Evolutionary conservation across 2,113 vertebrate genomes (phyloP).

Genomic region (Gasterosteus nipponicus): DNA sequence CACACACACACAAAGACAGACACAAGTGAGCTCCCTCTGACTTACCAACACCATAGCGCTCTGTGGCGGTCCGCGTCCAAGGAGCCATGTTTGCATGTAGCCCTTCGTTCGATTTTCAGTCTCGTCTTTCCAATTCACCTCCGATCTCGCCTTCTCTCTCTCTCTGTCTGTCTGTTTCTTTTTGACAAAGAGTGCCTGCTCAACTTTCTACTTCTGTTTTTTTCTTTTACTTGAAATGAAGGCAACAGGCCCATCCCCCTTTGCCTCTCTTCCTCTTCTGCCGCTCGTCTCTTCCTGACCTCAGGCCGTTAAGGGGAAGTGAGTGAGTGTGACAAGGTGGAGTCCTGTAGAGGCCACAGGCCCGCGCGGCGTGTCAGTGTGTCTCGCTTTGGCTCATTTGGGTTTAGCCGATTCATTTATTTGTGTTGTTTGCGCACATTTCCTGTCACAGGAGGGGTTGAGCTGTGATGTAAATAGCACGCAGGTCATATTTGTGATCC

Average conservation of each 20-base stretch:
- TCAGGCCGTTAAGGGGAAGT: slow-evolving; percentile 68
- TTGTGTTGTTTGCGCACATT: no score
- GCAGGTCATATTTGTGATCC: not conserved
- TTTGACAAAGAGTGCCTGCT: slow-evolving; percentile 25
- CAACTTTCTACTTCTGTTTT: slow-evolving; percentile 66
- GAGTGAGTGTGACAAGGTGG: slow-evolving; percentile 62
- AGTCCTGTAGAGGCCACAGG: slow-evolving; percentile 37
- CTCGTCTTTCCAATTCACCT: slow-evolving; percentile 27
- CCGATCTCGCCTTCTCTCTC: slow-evolving; percentile 33
- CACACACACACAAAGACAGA: slow-evolving; percentile 2
- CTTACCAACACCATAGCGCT: slow-evolving; percentile 81
- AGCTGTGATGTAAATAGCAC: not conserved
- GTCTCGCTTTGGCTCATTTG: slow-evolving; percentile 25
- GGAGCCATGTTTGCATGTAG: slow-evolving; percentile 72
- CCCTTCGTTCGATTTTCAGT: slow-evolving; percentile 3
- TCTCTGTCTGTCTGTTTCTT: slow-evolving; percentile 23
- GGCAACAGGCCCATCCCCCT: slow-evolving; percentile 69
- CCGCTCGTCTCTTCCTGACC: slow-evolving; percentile 71
- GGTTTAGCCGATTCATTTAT: not conserved
- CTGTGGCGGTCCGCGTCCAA: slow-evolving; percentile 69
- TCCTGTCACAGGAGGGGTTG: not conserved
- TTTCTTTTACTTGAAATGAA: slow-evolving; percentile 61
- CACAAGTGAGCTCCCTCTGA: slow-evolving; percentile 15
- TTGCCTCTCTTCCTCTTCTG: slow-evolving; percentile 79
- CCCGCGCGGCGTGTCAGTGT: slow-evolving; percentile 7